A percentile compares a stretch with the other conserved stretches of the same genome.
phyloP scores from a whole-genome alignment of 1,140 invertebrate genomes.

The Tetragonula clypearis region DNA sequence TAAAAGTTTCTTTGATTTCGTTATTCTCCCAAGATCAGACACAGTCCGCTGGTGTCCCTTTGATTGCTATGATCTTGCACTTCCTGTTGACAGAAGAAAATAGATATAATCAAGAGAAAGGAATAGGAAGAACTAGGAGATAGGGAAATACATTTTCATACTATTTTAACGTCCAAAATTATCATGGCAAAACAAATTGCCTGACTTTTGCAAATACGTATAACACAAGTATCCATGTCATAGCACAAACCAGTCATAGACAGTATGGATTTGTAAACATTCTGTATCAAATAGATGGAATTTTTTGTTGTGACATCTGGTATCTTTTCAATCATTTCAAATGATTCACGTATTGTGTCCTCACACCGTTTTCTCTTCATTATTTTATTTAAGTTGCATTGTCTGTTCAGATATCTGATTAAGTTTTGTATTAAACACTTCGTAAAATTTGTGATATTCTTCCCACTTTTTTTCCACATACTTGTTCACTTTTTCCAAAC shows the following conservation, averaged over 20 bases:
- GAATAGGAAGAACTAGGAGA: constrained; percentile 35
- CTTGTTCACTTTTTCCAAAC: constrained; percentile 8
- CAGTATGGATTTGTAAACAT: constrained; percentile 35
- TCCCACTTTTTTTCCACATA: background rate
- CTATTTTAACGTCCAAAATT: constrained; percentile 43
- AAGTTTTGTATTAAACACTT: background rate
- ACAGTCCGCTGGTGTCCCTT: background rate
- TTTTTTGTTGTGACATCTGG: background rate
- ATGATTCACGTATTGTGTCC: background rate
- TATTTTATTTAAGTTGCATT: background rate
- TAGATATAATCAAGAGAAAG: constrained; percentile 18
- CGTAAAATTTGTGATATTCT: background rate
- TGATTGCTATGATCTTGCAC: background rate
- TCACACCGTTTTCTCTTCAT: constrained; percentile 9
- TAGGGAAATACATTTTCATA: constrained; percentile 40
- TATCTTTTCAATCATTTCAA: constrained; percentile 1
- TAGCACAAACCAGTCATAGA: constrained; percentile 38
- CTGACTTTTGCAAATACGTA: constrained; percentile 42
- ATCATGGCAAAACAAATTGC: constrained; percentile 28
- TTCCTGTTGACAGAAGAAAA: constrained; percentile 52
- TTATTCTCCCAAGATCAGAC: background rate
- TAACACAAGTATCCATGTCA: constrained; percentile 33
- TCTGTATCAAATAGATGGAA: constrained; percentile 1
- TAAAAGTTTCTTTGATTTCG: constrained; percentile 60
- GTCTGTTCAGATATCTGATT: constrained; percentile 5